Evolutionary conservation across 2,113 vertebrate genomes (phyloP).

Genomic region (Pangasianodon gigas): DNA sequence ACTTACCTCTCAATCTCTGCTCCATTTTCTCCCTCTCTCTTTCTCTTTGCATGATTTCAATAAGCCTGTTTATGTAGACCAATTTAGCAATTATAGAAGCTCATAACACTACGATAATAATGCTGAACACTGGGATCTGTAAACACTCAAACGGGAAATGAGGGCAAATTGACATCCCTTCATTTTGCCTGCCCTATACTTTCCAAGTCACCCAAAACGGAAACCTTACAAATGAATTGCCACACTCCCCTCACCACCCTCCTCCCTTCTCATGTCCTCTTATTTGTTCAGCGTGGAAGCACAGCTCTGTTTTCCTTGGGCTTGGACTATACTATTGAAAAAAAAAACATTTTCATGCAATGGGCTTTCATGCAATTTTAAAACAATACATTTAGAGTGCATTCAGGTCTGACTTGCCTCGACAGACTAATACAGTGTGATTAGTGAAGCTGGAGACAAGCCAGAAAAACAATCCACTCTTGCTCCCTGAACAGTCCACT

Average conservation of each 20-base stretch:
- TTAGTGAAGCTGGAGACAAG: slow-evolving; percentile 31
- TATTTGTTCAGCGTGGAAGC: slow-evolving; percentile 49
- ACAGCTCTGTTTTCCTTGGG: slow-evolving; percentile 36
- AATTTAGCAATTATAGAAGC: slow-evolving; percentile 42
- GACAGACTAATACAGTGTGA: slow-evolving; percentile 61
- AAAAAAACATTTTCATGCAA: slow-evolving; percentile 38
- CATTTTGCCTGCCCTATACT: slow-evolving; percentile 25
- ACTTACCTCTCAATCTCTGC: slow-evolving; percentile 32
- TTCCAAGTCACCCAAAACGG: slow-evolving; percentile 18
- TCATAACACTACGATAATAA: slow-evolving; percentile 30
- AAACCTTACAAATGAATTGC: slow-evolving; percentile 33
- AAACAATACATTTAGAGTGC: slow-evolving; percentile 55
- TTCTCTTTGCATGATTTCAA: slow-evolving; percentile 22
- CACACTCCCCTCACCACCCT: slow-evolving; percentile 18
- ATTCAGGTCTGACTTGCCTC: slow-evolving; percentile 54
- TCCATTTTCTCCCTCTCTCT: slow-evolving; percentile 32
- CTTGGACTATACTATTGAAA: slow-evolving; percentile 35
- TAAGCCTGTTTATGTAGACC: slow-evolving; percentile 25
- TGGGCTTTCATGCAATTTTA: slow-evolving; percentile 56
- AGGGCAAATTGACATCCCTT: slow-evolving; percentile 32
- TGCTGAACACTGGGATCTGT: slow-evolving; percentile 35
- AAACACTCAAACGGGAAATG: slow-evolving; percentile 46
- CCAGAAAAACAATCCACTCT: slow-evolving; percentile 30
- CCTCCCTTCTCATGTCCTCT: slow-evolving; percentile 7
- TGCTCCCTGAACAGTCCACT: not conserved